phyloP scores from a whole-genome alignment of 2,113 vertebrate species.

The Pseudorectes ferrugineus region DNA sequence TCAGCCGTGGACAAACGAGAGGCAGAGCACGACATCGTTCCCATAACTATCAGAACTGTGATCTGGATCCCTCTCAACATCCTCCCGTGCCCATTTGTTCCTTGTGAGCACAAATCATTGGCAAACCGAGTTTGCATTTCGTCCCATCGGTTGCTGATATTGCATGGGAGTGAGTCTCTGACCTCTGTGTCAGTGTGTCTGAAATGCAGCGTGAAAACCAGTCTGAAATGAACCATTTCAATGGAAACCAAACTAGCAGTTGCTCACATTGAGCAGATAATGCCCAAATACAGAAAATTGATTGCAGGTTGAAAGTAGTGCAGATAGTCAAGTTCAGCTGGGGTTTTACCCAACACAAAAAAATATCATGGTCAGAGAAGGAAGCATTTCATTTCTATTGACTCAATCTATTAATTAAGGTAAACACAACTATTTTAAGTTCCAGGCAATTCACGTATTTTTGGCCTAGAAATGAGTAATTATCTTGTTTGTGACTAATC shows the following conservation, averaged over 20 bases:
- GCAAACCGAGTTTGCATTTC: neutral
- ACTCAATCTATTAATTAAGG: neutral
- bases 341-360: neutral
- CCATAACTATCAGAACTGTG: neutral
- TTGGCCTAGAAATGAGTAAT: neutral
- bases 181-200: neutral
- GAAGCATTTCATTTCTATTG: neutral
- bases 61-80: neutral
- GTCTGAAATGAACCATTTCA: neutral
- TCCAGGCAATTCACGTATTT: neutral
- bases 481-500: neutral
- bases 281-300: neutral
- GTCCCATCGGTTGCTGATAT: accelerated
- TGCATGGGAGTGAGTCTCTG: neutral
- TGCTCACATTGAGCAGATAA: neutral
- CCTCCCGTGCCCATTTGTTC: neutral
- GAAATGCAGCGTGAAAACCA: neutral
- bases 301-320: neutral
- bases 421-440: neutral
- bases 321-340: neutral
- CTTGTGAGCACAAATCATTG: neutral
- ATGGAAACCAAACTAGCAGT: neutral
- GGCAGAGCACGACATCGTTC: neutral
- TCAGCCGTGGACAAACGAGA: accelerated
- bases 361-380: neutral